Evolutionary conservation across 2,888 invertebrate genomes (phyloP).

Genomic region (Dynastes tityus): DNA sequence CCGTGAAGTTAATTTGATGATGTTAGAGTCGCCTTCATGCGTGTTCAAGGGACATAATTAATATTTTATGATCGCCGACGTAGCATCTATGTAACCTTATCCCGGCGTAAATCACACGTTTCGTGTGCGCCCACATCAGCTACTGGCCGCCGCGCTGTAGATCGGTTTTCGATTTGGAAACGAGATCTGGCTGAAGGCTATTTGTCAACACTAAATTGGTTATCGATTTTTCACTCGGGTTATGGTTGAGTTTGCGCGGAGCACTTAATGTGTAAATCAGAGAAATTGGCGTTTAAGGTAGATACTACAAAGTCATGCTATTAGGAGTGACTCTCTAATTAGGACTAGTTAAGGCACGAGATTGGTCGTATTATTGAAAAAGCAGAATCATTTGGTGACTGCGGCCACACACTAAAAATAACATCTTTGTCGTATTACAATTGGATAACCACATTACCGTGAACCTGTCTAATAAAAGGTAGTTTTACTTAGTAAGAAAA

Average conservation of each 20-base stretch:
- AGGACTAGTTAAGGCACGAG: too few relatives aligned
- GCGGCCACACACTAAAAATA: too few relatives aligned
- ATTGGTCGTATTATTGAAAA: too few relatives aligned
- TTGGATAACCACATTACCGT: too few relatives aligned
- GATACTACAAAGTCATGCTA: too few relatives aligned
- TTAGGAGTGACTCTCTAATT: too few relatives aligned
- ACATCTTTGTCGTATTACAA: too few relatives aligned
- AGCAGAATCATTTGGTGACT: too few relatives aligned
- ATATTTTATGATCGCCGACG: conserved; percentile 7
- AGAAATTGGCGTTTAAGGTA: too few relatives aligned
- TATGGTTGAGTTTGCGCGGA: not conserved
- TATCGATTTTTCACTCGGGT: conserved; percentile 17
- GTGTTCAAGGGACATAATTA: conserved; percentile 20
- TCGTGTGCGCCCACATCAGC: conserved; percentile 13
- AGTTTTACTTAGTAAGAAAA: not conserved
- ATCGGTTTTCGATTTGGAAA: conserved; percentile 18
- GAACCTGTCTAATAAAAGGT: too few relatives aligned
- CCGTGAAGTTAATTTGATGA: not conserved
- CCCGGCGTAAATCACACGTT: conserved; percentile 18
- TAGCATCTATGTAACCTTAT: conserved; percentile 23
- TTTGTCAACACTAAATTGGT: not conserved
- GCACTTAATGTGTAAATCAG: too few relatives aligned
- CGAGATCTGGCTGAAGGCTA: conserved; percentile 5
- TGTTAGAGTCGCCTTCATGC: not conserved
- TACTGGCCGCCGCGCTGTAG: not conserved